phyloP scores from a whole-genome alignment of 2,797 vertebrate genomes.

The Agapornis canus region DNA sequence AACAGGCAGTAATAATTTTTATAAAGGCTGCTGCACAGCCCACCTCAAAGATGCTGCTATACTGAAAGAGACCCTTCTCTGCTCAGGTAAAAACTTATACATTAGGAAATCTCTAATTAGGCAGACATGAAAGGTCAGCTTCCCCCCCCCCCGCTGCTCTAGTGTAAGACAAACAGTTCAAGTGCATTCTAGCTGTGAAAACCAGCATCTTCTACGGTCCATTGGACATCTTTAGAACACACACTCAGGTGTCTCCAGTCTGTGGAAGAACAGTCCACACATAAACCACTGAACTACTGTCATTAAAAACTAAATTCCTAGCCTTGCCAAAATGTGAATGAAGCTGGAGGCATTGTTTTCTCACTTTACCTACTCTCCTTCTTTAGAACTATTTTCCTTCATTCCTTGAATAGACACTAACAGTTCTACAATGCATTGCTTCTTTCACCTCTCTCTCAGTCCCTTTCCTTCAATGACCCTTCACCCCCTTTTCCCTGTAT shows the following conservation, averaged over 20 bases:
- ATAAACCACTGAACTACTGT: not conserved
- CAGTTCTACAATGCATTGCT: not conserved
- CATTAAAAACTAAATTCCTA: not conserved
- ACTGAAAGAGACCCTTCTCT: not conserved
- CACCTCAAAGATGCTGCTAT: not conserved
- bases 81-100: not conserved
- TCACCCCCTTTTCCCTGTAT: not conserved
- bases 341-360: not conserved
- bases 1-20: slow-evolving; percentile 1
- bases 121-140: not conserved
- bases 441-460: not conserved
- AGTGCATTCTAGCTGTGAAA: not conserved
- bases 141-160: not conserved
- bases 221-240: not conserved
- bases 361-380: not conserved
- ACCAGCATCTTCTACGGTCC: not conserved
- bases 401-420: not conserved
- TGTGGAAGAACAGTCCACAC: not conserved
- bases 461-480: not conserved
- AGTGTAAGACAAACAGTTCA: not conserved
- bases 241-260: not conserved
- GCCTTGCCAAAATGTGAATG: not conserved
- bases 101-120: slow-evolving; percentile 18
- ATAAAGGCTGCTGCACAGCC: not conserved
- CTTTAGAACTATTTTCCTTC: not conserved